A percentile compares a stretch with the other conserved stretches of the same genome.
Conservation (phyloP, 2,113 vertebrate species). For the Mus spicilegus region DNA sequence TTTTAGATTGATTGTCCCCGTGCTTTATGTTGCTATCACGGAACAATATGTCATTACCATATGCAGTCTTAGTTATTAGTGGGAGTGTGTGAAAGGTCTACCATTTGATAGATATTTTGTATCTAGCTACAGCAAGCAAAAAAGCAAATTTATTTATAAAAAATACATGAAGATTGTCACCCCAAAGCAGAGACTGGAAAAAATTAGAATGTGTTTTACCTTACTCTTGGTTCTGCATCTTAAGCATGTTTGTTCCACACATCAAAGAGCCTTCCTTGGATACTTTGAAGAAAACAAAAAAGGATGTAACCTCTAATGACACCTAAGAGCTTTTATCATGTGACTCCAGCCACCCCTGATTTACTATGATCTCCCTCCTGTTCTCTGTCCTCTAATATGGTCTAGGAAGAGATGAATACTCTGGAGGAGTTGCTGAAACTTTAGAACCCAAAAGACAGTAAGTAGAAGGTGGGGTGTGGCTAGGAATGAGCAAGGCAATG, state of each 20-base stretch:
- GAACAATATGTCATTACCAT: not conserved
- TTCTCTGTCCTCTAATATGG: conserved; percentile 15
- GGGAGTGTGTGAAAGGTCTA: not conserved
- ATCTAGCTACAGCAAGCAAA: conserved; percentile 10
- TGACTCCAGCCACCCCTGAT: not conserved
- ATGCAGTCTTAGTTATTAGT: not conserved
- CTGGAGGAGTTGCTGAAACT: not conserved
- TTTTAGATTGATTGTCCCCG: not conserved
- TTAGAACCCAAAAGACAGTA: not conserved
- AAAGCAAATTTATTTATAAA: not conserved
- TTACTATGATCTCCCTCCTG: not conserved
- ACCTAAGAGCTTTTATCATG: conserved; percentile 22
- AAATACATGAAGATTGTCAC: not conserved
- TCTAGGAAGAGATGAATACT: not conserved
- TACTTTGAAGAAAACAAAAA: conserved; percentile 32
- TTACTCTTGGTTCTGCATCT: not conserved
- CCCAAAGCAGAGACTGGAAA: not conserved
- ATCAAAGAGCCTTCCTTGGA: conserved; percentile 18
- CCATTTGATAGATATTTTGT: not conserved
- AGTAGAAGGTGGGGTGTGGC: accelerated
- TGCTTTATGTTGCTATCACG: not conserved
- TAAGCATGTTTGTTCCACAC: not conserved
- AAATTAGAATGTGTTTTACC: not conserved
- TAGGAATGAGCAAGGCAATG: no score
- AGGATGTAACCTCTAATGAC: not conserved